Evolutionary conservation across 2,113 vertebrate genomes (phyloP), one percentile per base, ranked within the genome.

Genomic region (Xyliphius kryptos): DNA sequence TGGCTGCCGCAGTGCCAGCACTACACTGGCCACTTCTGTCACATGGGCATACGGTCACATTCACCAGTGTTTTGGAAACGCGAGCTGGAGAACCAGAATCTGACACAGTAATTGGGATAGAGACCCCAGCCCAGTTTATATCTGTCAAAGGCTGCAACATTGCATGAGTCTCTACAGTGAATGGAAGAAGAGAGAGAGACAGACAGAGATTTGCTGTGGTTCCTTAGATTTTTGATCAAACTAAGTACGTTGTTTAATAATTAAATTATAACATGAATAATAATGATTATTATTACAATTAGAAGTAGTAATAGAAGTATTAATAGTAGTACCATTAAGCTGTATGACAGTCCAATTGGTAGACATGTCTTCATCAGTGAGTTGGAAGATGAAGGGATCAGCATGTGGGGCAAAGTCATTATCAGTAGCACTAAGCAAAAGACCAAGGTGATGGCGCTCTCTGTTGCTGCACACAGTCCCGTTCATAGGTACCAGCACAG

Each of bases 1-100:
- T 64, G 0, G 91, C 89, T 0, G 85, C 64, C 3, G 55, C 85
- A 0, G 75, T 70, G 1, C 85, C 78, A 0, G 86, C 83, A 61
- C 79, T 79, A 63, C 95, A 98, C 65, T 80, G 56, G 2, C 91
- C 90, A 0, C 76, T 80, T 0, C 64, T 74, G 64, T 88, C 79
- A 6, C 95, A 98, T 71, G 19, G 75, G 53, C 95, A 98, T 70
- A 94, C 84, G 0, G 91, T 92, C 61, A 97, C 52, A 5, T 97
- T 97, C 74, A 97, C 83, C 32, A 80, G 65, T 73, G 89, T 76
- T 8, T 74, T 78, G 2, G 76, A 73, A 47, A 73, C 78, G 67
- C 81, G 81, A 0, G 72, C 66, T 0, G 93, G 94, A 1, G 76
- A 82, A 38, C 94, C 95, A 0, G 92, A 92, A 79, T 98, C 95